Base-by-base conservation (phyloP, 2,888 invertebrate species). In the Lasioglossum figueresi region DNA sequence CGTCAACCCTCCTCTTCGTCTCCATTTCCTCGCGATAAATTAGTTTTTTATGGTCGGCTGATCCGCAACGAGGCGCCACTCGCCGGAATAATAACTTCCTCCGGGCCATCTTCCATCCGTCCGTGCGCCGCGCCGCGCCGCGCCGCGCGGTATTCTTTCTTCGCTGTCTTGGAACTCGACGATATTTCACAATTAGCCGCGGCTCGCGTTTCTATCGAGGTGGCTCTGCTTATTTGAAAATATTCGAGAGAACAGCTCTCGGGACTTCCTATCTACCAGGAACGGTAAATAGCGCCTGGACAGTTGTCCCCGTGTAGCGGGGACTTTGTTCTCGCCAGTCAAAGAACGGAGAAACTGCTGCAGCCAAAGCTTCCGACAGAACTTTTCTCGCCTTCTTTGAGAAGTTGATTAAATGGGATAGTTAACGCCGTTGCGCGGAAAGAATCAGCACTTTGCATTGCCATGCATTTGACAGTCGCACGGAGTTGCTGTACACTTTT, bases 121-220 rank as follows among this genome's bases (percentile, higher is more conserved):
- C 40, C 71, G 56, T 34, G 59, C 31, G 19, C n/a, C 16, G 19
- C 56, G 37, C 56, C 16, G 19, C 56, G 37, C 56, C n/a, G 59
- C 31, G 19, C n/a, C 16, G 19, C 56, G 37, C 56, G 37, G 27
- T n/a, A 52, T 52, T 59, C 37, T 40, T 76, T 74, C 40, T 37
- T 27, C 68, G 16, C 52, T 52, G 76, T 80, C 72, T 40, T 43
- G 37, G 79, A 85, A 89, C 91, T 86, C 92, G 89, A 77, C 83
- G 91, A 90, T 89, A 89, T 91, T 91, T 93, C 88, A 88, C 90
- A 92, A 93, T 93, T 93, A 92, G 84, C 85, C 79, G 19, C 63
- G 34, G 80, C 85, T 84, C 84, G 85, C 85, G 86, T 88, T 90
- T 85, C 78, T 82, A 86, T 87, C 85, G 72, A 45, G 71, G 31